Conservation (phyloP, 2,797 vertebrate genomes). For the Gallinago nigripennis region DNA sequence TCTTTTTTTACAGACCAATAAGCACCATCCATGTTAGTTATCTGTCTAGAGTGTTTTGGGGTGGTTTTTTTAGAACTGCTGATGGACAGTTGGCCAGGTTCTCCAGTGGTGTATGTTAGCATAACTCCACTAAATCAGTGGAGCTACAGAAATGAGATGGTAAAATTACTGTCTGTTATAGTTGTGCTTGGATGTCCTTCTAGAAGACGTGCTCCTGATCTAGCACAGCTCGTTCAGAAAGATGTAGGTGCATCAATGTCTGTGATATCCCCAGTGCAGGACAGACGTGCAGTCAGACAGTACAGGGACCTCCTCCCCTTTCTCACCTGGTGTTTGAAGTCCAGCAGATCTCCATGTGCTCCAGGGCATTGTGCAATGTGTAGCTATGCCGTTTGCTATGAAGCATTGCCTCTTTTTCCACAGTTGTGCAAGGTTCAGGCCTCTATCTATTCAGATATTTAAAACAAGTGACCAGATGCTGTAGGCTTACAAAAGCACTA, state of each 20-base stretch:
- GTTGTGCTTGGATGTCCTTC: background rate
- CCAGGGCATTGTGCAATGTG: background rate
- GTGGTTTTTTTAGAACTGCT: background rate
- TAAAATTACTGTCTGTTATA: background rate
- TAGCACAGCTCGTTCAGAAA: background rate
- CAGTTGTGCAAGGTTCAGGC: conserved; percentile 40
- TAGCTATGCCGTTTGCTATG: background rate
- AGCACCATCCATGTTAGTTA: background rate
- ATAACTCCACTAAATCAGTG: background rate
- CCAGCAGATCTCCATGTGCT: background rate
- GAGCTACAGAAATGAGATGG: background rate
- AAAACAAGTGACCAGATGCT: conserved; percentile 72
- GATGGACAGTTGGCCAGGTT: background rate
- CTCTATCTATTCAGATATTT: conserved; percentile 64
- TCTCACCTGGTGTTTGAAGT: background rate
- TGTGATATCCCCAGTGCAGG: background rate
- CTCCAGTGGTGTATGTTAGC: background rate
- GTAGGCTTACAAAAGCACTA: conserved; percentile 59
- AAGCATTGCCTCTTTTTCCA: conserved; percentile 45
- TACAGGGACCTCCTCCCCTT: background rate
- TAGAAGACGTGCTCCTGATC: background rate
- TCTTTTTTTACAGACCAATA: background rate
- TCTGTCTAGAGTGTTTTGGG: background rate
- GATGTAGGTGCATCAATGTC: rapidly evolving
- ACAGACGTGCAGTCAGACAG: background rate